phyloP scores from a whole-genome alignment of 2,888 invertebrate species.

The Beris morrisii region DNA sequence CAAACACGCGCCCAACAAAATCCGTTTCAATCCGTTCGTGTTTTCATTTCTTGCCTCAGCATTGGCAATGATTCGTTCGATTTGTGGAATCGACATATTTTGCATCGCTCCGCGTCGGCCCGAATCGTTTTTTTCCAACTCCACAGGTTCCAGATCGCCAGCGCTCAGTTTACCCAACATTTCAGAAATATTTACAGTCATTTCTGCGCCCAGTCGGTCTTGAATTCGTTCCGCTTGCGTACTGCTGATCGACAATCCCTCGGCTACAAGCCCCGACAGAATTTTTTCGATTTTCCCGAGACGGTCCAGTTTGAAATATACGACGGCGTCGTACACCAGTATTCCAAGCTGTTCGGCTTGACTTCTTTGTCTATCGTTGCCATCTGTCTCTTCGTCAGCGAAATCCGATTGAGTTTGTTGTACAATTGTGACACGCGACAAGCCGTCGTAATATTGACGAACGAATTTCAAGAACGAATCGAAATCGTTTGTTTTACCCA shows the following conservation, averaged over 20 bases:
- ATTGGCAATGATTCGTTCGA: constrained; percentile 62
- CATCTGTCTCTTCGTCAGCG: constrained; percentile 43
- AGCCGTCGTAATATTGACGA: constrained; percentile 59
- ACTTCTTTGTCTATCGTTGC: constrained; percentile 42
- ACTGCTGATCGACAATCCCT: constrained; percentile 68
- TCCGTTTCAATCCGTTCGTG: constrained; percentile 63
- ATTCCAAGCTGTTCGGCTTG: constrained; percentile 60
- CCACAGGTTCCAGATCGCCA: constrained; percentile 61
- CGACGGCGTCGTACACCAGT: constrained; percentile 60
- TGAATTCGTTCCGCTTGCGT: constrained; percentile 65
- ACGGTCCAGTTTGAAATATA: constrained; percentile 56
- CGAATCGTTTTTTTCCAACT: constrained; percentile 50
- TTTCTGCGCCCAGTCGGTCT: constrained; percentile 64
- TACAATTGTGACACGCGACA: constrained; percentile 45
- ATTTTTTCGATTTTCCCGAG: constrained; percentile 58
- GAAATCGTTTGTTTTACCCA: constrained; percentile 64
- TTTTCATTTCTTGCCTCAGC: constrained; percentile 63
- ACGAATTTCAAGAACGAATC: constrained; percentile 65
- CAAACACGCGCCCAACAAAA: constrained; percentile 64
- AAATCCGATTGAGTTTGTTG: constrained; percentile 46
- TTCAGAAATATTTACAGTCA: constrained; percentile 67
- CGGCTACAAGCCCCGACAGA: constrained; percentile 61
- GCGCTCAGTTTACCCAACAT: constrained; percentile 67
- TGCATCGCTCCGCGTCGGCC: constrained; percentile 46
- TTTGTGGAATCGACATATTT: constrained; percentile 56